Evolutionary conservation across 2,888 invertebrate species (phyloP), one percentile per base, ranked within the genome.

Genomic region (Leptarthrus brevirostris): DNA sequence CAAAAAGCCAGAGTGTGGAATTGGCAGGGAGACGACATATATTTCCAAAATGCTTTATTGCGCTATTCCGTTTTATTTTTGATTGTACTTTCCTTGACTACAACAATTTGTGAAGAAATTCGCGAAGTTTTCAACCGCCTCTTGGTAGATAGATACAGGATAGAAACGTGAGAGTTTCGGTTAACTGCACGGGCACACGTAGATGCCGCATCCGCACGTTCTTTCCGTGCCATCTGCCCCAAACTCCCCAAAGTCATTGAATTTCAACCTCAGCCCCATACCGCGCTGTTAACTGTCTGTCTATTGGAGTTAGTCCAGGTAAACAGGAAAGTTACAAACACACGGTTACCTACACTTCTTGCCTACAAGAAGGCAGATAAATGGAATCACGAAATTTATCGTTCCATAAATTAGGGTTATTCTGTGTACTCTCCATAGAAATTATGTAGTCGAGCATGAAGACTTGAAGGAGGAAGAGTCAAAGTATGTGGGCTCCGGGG

Each of bases 381-480:
- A 74, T 76, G 74, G 74, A 76, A 74, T 76, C 76, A 74, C 74
- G 76, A 76, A 76, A 76, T 76, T 76, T 76, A 76, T 76, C 74
- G 76, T 76, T 76, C 73, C 74, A 76, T 76, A 76, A 76, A 76
- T 74, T 76, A 74, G 76, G 74, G 76, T 74, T 74, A 76, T 76
- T 76, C 73, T 47, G 73, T 74, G 74, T 73, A 44, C 54, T 53
- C 14, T n/a, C 64, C 74, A 72, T 74, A 72, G 58, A 66, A 72
- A 72, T 74, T 74, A 74, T 75, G 66, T 66, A 74, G 74, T 72
- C 72, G 26, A 26, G 71, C 71, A 71, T 71, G 71, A 54, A 53
- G 64, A 52, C 69, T 49, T 26, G 26, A 53, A 69, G 66, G 47
- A 49, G 69, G 40, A 56, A 47, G 47, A 34, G 61, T 6, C 49